Evolutionary conservation across 2,888 invertebrate genomes (phyloP), one percentile per base, ranked within the genome.

Genomic region (Pantelozetes paolii): DNA sequence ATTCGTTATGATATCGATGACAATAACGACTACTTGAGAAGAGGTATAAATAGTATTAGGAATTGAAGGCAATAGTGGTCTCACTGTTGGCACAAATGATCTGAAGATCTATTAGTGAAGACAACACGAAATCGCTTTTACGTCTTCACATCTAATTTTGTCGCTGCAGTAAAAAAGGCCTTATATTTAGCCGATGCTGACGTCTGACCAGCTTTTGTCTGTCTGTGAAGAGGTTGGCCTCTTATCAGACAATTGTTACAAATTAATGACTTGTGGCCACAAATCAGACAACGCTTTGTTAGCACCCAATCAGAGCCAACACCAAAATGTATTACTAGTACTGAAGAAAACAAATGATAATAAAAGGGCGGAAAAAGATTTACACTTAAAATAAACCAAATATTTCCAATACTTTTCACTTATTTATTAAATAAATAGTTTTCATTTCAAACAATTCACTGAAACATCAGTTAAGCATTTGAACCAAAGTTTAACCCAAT

Each of bases 81-180:
- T 28, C 26, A 28, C 57, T 57, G 57, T 57, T 57, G 18, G 28
- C 57, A 57, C 64, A 36, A 64, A 64, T 32, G 36, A 64, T 64
- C 36, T 13, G 32, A 20, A 64, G 36, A 64, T 64, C 64, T 64
- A 30, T 64, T 30, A 64, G 18, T 36, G 64, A 20, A n/a, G 36
- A 64, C 64, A 64, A 64, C 64, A 64, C 64, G 64, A 64, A 64
- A 36, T 64, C 36, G 64, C 64, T 64, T 64, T 64, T 64, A 64
- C 64, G 26, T 64, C 64, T 32, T 36, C 36, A 64, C 64, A 36
- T n/a, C 36, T 36, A 64, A 36, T 64, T 64, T 57, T 64, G 64
- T 64, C 36, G 32, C 36, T 28, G 9, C n/a, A 64, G 15, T 32
- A 62, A 64, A 64, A 64, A 32, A 1, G n/a, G 36, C 8, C 36